Evolutionary conservation across 2,113 vertebrate genomes (phyloP).

Genomic region (Dendropsophus ebraccatus): DNA sequence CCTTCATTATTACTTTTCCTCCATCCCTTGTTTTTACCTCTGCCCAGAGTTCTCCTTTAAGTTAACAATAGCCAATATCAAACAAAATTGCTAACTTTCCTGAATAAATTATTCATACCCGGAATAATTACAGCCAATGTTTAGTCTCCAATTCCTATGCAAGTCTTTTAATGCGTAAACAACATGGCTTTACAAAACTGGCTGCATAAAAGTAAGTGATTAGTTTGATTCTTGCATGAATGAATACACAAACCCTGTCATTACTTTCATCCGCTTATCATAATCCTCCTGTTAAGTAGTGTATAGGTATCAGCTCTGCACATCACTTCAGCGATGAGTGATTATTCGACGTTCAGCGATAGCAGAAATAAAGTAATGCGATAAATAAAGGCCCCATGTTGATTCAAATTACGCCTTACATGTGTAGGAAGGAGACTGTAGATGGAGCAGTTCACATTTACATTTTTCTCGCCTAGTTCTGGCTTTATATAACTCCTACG

Average conservation of each 20-base stretch:
- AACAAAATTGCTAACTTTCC: not conserved
- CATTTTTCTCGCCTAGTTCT: slow-evolving; percentile 59
- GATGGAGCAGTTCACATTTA: slow-evolving; percentile 76
- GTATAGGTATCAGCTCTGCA: slow-evolving; percentile 19
- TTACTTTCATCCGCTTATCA: slow-evolving; percentile 34
- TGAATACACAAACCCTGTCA: slow-evolving; percentile 28
- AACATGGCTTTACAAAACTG: slow-evolving; percentile 18
- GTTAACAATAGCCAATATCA: not conserved
- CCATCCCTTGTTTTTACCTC: no score
- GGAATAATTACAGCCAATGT: not conserved
- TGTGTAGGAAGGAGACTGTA: slow-evolving; percentile 70
- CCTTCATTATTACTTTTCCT: no score
- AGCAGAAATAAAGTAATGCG: slow-evolving; percentile 33
- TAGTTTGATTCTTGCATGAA: slow-evolving; percentile 21
- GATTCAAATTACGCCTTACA: slow-evolving; percentile 39
- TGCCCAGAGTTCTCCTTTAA: no score
- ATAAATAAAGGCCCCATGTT: slow-evolving; percentile 21
- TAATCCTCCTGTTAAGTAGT: slow-evolving; percentile 31
- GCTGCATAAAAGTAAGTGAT: slow-evolving; percentile 45
- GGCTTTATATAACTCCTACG: slow-evolving; percentile 61
- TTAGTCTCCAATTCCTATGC: not conserved
- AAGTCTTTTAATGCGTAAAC: not conserved
- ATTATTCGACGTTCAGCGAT: slow-evolving; percentile 21
- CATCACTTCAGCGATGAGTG: slow-evolving; percentile 10
- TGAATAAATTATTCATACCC: not conserved